Evolutionary conservation across 2,113 vertebrate species (phyloP).

Genomic region (Nicator chloris): DNA sequence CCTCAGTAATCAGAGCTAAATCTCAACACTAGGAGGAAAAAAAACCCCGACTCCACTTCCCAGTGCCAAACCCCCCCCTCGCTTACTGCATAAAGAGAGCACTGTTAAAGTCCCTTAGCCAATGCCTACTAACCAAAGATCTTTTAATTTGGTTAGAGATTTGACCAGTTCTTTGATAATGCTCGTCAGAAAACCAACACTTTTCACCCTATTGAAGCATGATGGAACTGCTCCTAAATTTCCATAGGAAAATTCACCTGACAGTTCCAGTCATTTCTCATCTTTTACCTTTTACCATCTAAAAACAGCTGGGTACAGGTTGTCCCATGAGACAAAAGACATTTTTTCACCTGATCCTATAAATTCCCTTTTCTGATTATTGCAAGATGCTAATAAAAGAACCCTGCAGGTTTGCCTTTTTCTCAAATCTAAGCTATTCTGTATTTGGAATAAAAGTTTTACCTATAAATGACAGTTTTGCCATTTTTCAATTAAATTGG

Average conservation of each 20-base stretch:
- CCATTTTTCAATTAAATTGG: background rate
- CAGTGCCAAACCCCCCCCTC: background rate
- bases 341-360: background rate
- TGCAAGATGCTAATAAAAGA: background rate
- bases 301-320: background rate
- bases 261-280: background rate
- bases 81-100: background rate
- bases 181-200: background rate
- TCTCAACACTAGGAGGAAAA: background rate
- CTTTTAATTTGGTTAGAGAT: background rate
- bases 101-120: background rate
- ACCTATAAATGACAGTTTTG: background rate
- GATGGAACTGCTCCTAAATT: background rate
- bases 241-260: background rate
- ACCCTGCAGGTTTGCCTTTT: background rate
- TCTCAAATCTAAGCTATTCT: background rate
- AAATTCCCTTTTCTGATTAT: background rate
- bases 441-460: background rate
- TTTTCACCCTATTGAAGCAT: background rate
- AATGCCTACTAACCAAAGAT: background rate
- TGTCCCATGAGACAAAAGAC: background rate
- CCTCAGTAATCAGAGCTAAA: slow-evolving; percentile 25
- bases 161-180: background rate
- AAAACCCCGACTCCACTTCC: background rate
- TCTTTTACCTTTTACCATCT: background rate